These are phyloP conservation scores for Euplagia quadripunctaria DNA, from an alignment of 2,888 invertebrate species.

Conservation along the genomic window DNA sequence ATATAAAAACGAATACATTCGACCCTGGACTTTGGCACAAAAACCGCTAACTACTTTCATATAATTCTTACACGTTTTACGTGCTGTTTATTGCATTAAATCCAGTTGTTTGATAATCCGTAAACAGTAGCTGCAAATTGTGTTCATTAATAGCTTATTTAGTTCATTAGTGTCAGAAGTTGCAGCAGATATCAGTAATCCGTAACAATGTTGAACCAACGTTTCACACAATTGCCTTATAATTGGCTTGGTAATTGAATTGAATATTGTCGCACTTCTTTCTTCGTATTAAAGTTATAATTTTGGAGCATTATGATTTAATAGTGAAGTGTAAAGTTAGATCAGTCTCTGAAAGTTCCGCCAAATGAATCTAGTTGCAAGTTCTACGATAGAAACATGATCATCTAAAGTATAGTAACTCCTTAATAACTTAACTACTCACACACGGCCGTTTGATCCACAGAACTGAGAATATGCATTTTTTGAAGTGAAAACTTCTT, in stretches of 20 bases:
- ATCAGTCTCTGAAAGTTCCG: neutral
- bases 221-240: neutral
- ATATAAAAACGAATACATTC: too few relatives aligned
- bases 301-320: neutral
- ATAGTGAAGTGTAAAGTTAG: neutral
- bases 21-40: too few relatives aligned
- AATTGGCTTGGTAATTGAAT: neutral
- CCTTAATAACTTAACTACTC: too few relatives aligned
- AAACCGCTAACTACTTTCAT: too few relatives aligned
- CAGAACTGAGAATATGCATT: too few relatives aligned
- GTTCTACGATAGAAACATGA: neutral
- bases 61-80: neutral
- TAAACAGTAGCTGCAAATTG: neutral
- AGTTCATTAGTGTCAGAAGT: neutral
- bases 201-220: too few relatives aligned
- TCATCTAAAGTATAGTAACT: neutral
- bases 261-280: neutral
- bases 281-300: neutral
- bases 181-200: neutral
- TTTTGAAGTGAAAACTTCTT: too few relatives aligned
- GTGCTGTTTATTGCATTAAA: neutral
- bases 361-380: neutral
- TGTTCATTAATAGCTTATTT: neutral
- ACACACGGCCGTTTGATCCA: too few relatives aligned
- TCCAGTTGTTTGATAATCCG: neutral